These are phyloP conservation scores for Dromococcyx pavoninus DNA, from an alignment of 2,797 vertebrate species.

Conservation along the genomic window DNA sequence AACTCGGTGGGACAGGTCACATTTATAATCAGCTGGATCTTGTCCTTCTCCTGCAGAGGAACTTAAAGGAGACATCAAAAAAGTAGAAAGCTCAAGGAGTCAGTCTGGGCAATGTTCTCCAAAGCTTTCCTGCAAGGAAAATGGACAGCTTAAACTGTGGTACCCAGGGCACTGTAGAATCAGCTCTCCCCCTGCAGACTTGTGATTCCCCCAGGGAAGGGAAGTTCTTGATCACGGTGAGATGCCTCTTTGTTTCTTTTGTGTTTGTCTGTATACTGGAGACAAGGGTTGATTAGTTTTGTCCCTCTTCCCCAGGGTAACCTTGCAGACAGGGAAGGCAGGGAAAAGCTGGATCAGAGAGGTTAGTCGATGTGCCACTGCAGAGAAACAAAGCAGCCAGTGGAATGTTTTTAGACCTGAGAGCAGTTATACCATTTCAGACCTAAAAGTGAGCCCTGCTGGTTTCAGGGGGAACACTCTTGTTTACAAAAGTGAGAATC, in stretches of 20 bases:
- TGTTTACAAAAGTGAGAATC: not conserved
- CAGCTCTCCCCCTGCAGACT: not conserved
- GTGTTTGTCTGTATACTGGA: not conserved
- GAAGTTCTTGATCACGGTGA: not conserved
- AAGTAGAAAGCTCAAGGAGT: not conserved
- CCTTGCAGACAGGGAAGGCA: not conserved
- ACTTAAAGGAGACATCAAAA: not conserved
- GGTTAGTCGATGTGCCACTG: not conserved
- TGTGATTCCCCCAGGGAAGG: not conserved
- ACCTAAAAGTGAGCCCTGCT: not conserved
- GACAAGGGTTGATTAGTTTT: not conserved
- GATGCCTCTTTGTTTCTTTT: not conserved
- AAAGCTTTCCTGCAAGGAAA: not conserved
- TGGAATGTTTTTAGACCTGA: not conserved
- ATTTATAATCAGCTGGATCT: not conserved
- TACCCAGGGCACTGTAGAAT: not conserved
- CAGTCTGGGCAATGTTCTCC: not conserved
- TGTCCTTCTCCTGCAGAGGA: not conserved
- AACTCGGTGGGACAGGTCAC: slow-evolving; percentile 45
- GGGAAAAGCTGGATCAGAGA: not conserved
- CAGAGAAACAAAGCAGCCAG: not conserved
- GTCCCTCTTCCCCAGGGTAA: not conserved
- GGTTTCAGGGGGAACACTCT: not conserved
- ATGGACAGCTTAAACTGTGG: not conserved
- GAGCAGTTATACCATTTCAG: not conserved